Base-by-base conservation (phyloP, 2,113 vertebrate genomes). In the Burhinus oedicnemus region DNA sequence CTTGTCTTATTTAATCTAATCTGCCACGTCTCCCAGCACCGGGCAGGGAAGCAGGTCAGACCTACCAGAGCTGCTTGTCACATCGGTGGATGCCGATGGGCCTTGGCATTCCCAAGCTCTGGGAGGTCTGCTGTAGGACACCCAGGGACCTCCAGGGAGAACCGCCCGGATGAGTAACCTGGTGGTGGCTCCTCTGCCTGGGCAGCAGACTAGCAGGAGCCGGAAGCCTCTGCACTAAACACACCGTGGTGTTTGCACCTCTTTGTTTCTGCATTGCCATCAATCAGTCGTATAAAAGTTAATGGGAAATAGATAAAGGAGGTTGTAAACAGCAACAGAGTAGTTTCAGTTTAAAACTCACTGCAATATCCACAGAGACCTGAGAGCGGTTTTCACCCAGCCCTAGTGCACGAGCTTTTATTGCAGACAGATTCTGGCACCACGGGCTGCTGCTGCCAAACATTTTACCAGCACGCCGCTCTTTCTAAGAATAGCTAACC, bases 311-410 rank as follows among this genome's bases (percentile, higher is more conserved):
- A 87, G 89, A 70, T 91, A 71, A 87, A 61, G 27, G 14, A 75
- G 70, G 90, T 76, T 78, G 76, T 90, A 93, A 95, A 83, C 36
- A 90, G 89, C 86, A 83, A 40, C 30, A 47, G 30, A 61, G 38
- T 4, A 47, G 82, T 51, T 64, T 71, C 69, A 42, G 42, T 76
- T 93, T 57, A 77, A 69, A 87, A 44, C 64, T 84, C 90, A 15
- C 77, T 62, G 11, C 69, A 60, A 32, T 23, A 76, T 8, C 77
- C 77, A 40, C 44, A 26, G 69, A 79, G 82, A 52, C 16, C 70
- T 1, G 5, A 49, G 55, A 70, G 78, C 20, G 8, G 26, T 54
- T 61, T 47, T 72, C 49, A 17, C 75, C 38, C 66, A 55, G 86
- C 75, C 26, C 52, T 20, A 18, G 13, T 11, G 47, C 77, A 54